Evolutionary conservation across 2,888 invertebrate genomes (phyloP).

Genomic region (Scaptodrosophila latifasciaeformis): DNA sequence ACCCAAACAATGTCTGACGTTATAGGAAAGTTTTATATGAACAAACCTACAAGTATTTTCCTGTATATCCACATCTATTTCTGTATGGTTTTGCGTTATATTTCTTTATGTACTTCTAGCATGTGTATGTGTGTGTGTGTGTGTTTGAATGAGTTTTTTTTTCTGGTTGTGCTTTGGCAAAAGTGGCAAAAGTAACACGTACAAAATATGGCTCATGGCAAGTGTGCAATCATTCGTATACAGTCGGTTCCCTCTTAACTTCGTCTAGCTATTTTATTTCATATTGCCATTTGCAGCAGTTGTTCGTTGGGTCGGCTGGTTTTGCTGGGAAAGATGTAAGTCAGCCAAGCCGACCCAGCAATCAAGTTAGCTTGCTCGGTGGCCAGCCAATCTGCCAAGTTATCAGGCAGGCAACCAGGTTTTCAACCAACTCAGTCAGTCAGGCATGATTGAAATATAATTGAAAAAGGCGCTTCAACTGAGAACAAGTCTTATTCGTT

Average conservation of each 20-base stretch:
- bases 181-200: slow-evolving; percentile 59
- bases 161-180: slow-evolving; percentile 3
- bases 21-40: background rate
- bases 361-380: too few relatives aligned
- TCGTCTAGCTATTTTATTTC: background rate
- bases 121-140: slow-evolving; percentile 5
- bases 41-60: too few relatives aligned
- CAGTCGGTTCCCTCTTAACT: background rate
- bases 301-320: slow-evolving; percentile 21
- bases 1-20: slow-evolving; percentile 27
- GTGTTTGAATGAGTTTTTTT: background rate
- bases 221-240: slow-evolving; percentile 46
- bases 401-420: background rate
- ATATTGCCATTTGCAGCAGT: slow-evolving; percentile 18
- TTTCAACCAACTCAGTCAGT: background rate
- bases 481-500: background rate
- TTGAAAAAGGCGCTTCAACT: slow-evolving; percentile 20
- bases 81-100: too few relatives aligned
- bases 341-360: background rate
- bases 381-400: too few relatives aligned
- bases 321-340: slow-evolving; percentile 15
- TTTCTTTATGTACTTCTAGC: too few relatives aligned
- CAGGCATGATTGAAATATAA: slow-evolving; percentile 45
- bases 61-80: too few relatives aligned
- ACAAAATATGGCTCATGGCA: slow-evolving; percentile 49